Conservation (phyloP, 1,140 invertebrate species). For the Pemphigus obesinymphae region DNA sequence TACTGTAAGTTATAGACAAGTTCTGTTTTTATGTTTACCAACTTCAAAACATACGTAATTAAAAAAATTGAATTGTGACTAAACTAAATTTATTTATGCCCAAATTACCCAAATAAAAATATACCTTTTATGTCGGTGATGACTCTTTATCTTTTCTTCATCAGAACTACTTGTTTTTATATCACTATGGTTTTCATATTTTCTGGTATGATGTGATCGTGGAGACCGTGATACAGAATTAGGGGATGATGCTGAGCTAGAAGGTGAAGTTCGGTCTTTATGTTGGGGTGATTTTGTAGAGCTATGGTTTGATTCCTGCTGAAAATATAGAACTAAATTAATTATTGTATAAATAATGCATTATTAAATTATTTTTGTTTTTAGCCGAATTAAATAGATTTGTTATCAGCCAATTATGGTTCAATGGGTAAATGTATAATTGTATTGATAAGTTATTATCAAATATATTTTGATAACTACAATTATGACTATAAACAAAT, state of each 20-base stretch:
- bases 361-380: not conserved
- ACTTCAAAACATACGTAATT: no score
- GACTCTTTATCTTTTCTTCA: slow-evolving; percentile 42
- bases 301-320: slow-evolving; percentile 34
- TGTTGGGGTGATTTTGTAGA: slow-evolving; percentile 1
- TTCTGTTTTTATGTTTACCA: not conserved
- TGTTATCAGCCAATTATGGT: not conserved
- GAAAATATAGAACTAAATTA: slow-evolving; percentile 34
- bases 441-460: not conserved
- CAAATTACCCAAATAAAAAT: no score
- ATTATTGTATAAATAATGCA: not conserved
- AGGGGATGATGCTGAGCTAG: slow-evolving; percentile 17
- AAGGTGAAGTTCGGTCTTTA: slow-evolving; percentile 22
- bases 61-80: no score
- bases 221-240: not conserved
- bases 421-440: not conserved
- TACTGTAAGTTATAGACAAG: no score
- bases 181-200: slow-evolving; percentile 10
- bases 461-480: not conserved
- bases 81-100: no score
- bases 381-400: not conserved
- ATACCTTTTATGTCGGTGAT: slow-evolving; percentile 43
- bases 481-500: not conserved
- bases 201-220: not conserved
- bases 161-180: slow-evolving; percentile 19